These are phyloP conservation scores for Oryzias dopingdopingensis DNA, from an alignment of 2,797 vertebrate genomes.

Conservation along the genomic window DNA sequence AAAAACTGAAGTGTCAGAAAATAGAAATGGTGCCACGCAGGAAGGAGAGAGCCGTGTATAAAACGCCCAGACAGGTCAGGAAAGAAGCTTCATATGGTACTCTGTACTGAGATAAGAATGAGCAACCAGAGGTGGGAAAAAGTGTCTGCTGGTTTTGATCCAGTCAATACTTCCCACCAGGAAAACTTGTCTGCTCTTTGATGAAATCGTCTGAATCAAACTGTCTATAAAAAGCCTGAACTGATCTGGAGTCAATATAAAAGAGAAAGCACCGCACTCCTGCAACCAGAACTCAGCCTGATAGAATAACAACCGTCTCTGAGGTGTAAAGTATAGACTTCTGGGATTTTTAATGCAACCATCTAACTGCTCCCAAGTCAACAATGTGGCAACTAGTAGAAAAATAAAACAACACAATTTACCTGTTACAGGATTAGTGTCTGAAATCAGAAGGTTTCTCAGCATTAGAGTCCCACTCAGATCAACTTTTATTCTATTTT, in stretches of 20 bases:
- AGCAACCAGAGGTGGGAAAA: constrained; percentile 35
- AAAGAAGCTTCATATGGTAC: constrained; percentile 32
- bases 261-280: constrained; percentile 15
- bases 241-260: constrained; percentile 22
- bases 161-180: constrained; percentile 37
- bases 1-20: constrained; percentile 3
- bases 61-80: constrained; percentile 20
- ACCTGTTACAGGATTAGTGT: constrained; percentile 2
- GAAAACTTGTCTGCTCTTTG: constrained; percentile 41
- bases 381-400: constrained; percentile 11
- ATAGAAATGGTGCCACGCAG: constrained; percentile 11
- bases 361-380: constrained; percentile 14
- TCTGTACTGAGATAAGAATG: constrained; percentile 27
- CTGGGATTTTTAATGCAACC: constrained; percentile 40
- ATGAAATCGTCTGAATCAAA: constrained; percentile 44
- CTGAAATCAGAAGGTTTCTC: constrained; percentile 5
- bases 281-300: constrained; percentile 13
- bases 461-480: too few relatives aligned
- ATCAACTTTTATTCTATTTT: too few relatives aligned
- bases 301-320: constrained; percentile 13
- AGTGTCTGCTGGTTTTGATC: constrained; percentile 52
- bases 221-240: constrained; percentile 43
- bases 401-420: constrained; percentile 8
- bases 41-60: constrained; percentile 12
- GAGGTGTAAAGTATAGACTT: constrained; percentile 14